phyloP scores from a whole-genome alignment of 2,113 vertebrate species.

The Phaetusa simplex region DNA sequence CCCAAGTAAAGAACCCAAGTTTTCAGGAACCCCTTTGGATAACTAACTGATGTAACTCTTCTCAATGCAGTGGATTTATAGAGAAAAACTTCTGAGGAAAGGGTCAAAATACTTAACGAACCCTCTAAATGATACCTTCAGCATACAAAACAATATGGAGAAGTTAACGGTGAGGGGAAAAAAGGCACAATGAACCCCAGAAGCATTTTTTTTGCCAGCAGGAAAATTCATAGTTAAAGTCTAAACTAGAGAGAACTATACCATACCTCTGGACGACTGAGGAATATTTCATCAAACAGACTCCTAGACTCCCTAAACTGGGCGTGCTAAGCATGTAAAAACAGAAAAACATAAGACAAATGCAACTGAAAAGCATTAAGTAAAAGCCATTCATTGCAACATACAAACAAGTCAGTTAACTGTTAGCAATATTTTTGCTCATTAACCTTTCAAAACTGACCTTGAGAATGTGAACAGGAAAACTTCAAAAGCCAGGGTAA shows the following conservation, averaged over 20 bases:
- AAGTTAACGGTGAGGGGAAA: background rate
- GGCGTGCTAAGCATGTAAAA: slow-evolving; percentile 79
- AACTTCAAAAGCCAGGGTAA: background rate
- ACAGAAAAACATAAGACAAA: slow-evolving; percentile 72
- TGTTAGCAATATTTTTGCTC: background rate
- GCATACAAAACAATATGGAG: background rate
- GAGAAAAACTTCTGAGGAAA: background rate
- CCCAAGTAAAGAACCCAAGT: background rate
- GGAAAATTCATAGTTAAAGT: slow-evolving; percentile 61
- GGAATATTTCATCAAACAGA: slow-evolving; percentile 81
- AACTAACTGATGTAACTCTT: background rate
- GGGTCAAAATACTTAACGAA: background rate
- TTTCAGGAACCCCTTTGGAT: background rate
- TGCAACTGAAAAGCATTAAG: slow-evolving; percentile 68
- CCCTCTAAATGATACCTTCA: background rate
- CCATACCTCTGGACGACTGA: slow-evolving; percentile 76
- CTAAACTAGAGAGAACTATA: slow-evolving; percentile 74
- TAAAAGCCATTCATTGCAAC: slow-evolving; percentile 67
- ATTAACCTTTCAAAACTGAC: background rate
- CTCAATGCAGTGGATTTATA: background rate
- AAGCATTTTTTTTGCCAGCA: slow-evolving; percentile 5
- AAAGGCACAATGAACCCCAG: background rate
- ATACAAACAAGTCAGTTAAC: slow-evolving; percentile 42
- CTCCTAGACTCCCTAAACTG: slow-evolving; percentile 80
- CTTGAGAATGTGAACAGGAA: background rate